Evolutionary conservation across 2,113 vertebrate species (phyloP), one percentile per base, ranked within the genome.

Genomic region (Galeopterus variegatus): DNA sequence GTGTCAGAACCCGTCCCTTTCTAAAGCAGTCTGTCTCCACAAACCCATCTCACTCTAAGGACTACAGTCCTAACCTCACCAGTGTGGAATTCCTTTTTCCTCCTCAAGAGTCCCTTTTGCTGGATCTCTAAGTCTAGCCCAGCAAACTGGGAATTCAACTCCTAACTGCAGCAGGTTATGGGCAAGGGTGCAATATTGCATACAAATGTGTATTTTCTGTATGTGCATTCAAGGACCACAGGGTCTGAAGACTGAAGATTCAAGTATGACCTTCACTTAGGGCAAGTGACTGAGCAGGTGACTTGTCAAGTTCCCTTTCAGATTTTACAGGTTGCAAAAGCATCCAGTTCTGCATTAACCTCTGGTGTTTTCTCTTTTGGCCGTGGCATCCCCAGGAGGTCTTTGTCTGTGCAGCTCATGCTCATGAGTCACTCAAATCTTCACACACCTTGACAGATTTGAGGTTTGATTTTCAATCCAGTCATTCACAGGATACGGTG

Each of bases 21-120:
- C 56, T 41, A 26, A 93, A 84, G 41, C 70, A 54, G 67, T 1
- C 52, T 0, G 45, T 36, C 91, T 95, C 81, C 26, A 3, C 4
- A 70, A 94, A 93, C 54, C 70, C 75, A 41, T 64, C 84, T 93
- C 23, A 0, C 70, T 56, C 69, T 65, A 41, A 90, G 67, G 6
- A 19, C 88, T 3, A 67, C 48, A 65, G 26, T 86, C 90, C 79
- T 80, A 67, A 95, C 73, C 94, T 97, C 88, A 92, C 77, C 85
- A 48, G 67, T 84, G 56, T 72, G 90, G 96, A 91, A 93, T 97
- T 94, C 67, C 88, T 94, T 96, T 97, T 85, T 88, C 64, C 91
- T 67, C 50, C 93, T 93, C 97, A 84, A 92, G 93, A 50, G 88
- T 84, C 75, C 75, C 75, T 90, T 72, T 58, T 54, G 28, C 76